Conservation (phyloP, 2,888 invertebrate species). For the Drosophila birchii region DNA sequence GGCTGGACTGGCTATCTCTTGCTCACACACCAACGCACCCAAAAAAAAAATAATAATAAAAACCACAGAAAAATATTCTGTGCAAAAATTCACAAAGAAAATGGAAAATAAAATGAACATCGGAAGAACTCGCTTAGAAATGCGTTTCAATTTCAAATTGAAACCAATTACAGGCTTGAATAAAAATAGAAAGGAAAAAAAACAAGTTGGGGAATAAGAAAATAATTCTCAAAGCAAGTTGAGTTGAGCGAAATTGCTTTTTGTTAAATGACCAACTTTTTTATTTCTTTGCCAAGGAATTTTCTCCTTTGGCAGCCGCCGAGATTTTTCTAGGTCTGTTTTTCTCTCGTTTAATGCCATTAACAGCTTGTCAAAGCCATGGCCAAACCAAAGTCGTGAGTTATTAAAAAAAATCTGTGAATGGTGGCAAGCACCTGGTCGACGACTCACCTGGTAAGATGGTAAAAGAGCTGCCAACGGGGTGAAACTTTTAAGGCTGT, state of each 20-base stretch:
- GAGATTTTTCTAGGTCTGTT: constrained; percentile 31
- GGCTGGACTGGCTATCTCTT: constrained; percentile 12
- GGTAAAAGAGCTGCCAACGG: background rate
- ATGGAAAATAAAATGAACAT: constrained; percentile 10
- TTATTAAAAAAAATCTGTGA: constrained; percentile 49
- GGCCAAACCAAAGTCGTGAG: constrained; percentile 53
- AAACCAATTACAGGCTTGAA: constrained; percentile 40
- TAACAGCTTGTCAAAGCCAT: constrained; percentile 64
- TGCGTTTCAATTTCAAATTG: constrained; percentile 47
- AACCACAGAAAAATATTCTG: constrained; percentile 4
- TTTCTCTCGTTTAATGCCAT: constrained; percentile 58
- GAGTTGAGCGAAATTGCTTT: constrained; percentile 42
- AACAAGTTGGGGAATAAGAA: constrained; percentile 25
- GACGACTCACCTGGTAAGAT: constrained; percentile 26
- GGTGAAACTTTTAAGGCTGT: constrained; percentile 21
- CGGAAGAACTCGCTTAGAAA: constrained; percentile 21
- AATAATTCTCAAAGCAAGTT: constrained; percentile 50
- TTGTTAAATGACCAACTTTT: constrained; percentile 48
- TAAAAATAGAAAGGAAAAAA: constrained; percentile 20
- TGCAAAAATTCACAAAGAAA: background rate
- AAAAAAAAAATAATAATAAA: background rate
- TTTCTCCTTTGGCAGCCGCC: constrained; percentile 9
- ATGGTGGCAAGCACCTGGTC: constrained; percentile 40
- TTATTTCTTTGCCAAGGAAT: constrained; percentile 21
- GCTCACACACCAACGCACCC: constrained; percentile 7